Percentiles rank a stretch among this genome's conserved stretches.
phyloP scores from a whole-genome alignment of 2,797 vertebrate genomes.

The Gymnopithys bicolor region DNA sequence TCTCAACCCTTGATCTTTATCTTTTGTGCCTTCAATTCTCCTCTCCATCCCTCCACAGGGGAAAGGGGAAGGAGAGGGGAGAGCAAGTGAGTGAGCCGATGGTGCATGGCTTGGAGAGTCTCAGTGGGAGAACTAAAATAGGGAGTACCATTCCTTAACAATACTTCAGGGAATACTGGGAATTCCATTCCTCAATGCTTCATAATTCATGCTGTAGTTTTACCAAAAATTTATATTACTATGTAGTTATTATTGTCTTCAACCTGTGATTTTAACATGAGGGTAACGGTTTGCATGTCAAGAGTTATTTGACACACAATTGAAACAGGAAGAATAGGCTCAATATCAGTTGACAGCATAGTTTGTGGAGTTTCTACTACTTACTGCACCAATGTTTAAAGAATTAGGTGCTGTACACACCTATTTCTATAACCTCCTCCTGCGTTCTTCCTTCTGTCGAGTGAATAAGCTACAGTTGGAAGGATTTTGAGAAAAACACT shows the following conservation, averaged over 20 bases:
- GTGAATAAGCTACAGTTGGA: neutral
- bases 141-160: neutral
- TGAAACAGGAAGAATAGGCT: neutral
- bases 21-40: neutral
- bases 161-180: neutral
- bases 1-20: neutral
- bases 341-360: neutral
- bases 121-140: neutral
- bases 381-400: neutral
- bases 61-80: neutral
- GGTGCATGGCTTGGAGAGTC: neutral
- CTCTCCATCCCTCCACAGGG: neutral
- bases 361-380: neutral
- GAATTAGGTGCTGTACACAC: neutral
- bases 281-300: neutral
- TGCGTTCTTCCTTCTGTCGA: neutral
- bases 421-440: neutral
- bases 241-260: neutral
- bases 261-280: neutral
- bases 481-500: neutral
- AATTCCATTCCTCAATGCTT: neutral
- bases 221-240: neutral
- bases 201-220: neutral
- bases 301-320: neutral
- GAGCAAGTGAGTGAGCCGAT: neutral